Evolutionary conservation across 2,797 vertebrate species (phyloP).

Genomic region (Cetoscarus ocellatus): DNA sequence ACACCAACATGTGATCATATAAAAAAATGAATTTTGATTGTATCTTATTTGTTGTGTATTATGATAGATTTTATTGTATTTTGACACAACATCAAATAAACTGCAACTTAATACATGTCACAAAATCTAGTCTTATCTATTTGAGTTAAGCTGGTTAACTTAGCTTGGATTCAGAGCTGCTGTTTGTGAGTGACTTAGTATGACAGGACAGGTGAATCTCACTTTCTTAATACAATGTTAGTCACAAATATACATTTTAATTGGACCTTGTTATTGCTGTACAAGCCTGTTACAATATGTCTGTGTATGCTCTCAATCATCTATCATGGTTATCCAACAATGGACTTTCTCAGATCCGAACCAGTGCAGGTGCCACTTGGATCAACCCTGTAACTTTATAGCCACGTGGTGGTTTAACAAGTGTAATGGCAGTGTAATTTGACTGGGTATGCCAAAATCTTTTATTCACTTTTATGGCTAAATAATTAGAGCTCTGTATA

Average conservation of each 20-base stretch:
- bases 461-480: too few relatives aligned
- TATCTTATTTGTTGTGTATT: too few relatives aligned
- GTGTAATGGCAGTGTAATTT: background rate
- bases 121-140: too few relatives aligned
- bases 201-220: background rate
- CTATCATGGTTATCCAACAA: too few relatives aligned
- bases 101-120: too few relatives aligned
- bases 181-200: background rate
- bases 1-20: background rate
- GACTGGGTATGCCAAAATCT: background rate
- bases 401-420: background rate
- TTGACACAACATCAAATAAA: too few relatives aligned
- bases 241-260: background rate
- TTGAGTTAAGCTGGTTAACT: background rate
- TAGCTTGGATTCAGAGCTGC: background rate
- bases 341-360: too few relatives aligned
- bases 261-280: background rate
- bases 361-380: too few relatives aligned
- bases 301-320: too few relatives aligned
- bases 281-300: background rate
- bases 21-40: background rate
- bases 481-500: too few relatives aligned
- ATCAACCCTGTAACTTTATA: background rate
- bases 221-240: background rate
- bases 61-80: too few relatives aligned